Base-by-base conservation (phyloP, 2,888 invertebrate species). In the Drosophila kanekoi region DNA sequence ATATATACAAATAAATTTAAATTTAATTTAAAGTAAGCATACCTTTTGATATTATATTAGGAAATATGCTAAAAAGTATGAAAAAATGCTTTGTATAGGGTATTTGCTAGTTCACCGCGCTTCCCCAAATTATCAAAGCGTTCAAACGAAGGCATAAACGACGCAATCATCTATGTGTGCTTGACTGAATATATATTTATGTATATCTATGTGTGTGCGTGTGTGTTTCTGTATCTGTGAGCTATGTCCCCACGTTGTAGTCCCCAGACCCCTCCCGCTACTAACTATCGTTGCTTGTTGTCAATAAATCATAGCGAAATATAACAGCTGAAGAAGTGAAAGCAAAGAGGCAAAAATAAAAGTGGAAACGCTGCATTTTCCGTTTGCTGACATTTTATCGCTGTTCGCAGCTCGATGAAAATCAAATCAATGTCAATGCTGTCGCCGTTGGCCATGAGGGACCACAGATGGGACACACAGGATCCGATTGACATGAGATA, bases 391-490 rank as follows among this genome's bases (percentile, higher is more conserved):
- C 81, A 79, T 77, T 83, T 72, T 63, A 72, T 71, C 66, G 73
- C 49, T 49, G 14, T 14, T 11, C 3, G 47, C 40, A 56, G 53
- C 58, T 58, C 54, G 35, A 37, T 48, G 43, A 63, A 71, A 83
- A 83, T 86, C 83, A 80, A 86, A 83, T 83, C 83, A 83, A 80
- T 78, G 86, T 83, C 83, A 79, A 52, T 68, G 51, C 57, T 58
- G 45, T 58, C 61, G 51, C 40, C 41, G 20, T 37, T 53, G 44
- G 41, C 9, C 41, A 41, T 28, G 28, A 28, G 28, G 28, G 28
- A 28, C 28, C 8, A 8, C 28, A 28, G 28, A 28, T 28, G 28
- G 33, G 43, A 35, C 59, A 11, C 14, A 9, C 28, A 28, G 28
- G 8, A 20, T 38, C 37, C 38, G 67, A 66, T 58, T 58, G 48